These are phyloP conservation scores for Fabriciana adippe DNA, from an alignment of 2,888 invertebrate genomes.

Conservation along the genomic window DNA sequence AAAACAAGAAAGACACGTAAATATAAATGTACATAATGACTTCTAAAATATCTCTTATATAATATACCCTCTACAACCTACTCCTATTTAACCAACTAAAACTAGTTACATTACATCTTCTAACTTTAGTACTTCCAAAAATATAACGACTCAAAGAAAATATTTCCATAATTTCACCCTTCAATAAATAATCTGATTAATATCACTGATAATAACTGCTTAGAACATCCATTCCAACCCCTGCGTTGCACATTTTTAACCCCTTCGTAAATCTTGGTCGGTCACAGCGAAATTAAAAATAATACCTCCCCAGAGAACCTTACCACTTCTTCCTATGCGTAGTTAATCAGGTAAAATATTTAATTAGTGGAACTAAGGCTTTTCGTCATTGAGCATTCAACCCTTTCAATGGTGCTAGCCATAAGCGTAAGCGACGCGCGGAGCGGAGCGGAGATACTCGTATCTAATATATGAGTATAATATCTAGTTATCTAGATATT, in stretches of 20 bases:
- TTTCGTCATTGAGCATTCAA: constrained; percentile 54
- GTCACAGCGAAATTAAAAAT: constrained; percentile 74
- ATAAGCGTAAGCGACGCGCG: constrained; percentile 23
- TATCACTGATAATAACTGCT: constrained; percentile 63
- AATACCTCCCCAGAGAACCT: constrained; percentile 62
- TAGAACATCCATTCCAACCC: constrained; percentile 61
- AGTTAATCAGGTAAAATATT: constrained; percentile 81
- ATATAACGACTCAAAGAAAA: constrained; percentile 13
- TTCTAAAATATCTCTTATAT: too few relatives aligned
- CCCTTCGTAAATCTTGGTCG: constrained; percentile 64
- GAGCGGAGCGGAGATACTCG: too few relatives aligned
- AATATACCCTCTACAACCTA: too few relatives aligned
- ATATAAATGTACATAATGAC: too few relatives aligned
- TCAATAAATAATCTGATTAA: constrained; percentile 65
- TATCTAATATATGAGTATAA: too few relatives aligned
- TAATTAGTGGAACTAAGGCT: constrained; percentile 69
- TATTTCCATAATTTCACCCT: constrained; percentile 37
- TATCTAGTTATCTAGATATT: too few relatives aligned
- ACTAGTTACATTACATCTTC: too few relatives aligned
- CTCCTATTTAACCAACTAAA: too few relatives aligned
- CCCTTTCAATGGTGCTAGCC: constrained; percentile 46
- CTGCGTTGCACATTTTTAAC: constrained; percentile 56
- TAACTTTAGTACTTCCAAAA: too few relatives aligned
- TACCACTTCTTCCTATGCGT: constrained; percentile 63
- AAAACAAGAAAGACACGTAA: too few relatives aligned